Evolutionary conservation across 2,797 vertebrate genomes (phyloP), one percentile per base, ranked within the genome.

Genomic region (Fistularia commersonii): DNA sequence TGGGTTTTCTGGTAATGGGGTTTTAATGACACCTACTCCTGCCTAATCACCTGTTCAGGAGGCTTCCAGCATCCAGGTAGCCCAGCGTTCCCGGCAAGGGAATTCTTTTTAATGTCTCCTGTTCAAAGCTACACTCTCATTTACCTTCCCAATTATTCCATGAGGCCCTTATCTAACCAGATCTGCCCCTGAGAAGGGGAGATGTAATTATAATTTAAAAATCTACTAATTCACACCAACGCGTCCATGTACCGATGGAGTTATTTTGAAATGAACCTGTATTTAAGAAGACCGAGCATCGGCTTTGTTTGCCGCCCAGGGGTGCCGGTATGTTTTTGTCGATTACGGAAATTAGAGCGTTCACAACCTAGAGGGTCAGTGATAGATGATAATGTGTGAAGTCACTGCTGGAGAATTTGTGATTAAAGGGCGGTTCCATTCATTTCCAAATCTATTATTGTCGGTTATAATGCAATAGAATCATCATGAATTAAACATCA

Each of bases 1-100:
- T 76, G 50, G 59, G 54, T 66, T 70, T 71, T 75, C 66, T 51
- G 64, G 47, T 87, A 87, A 90, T 88, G 72, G 69, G 55, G 63
- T 88, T 89, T 87, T 87, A 88, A 88, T 89, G 83, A 85, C 74
- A 71, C 62, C 74, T 79, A 51, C 76, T 81, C 81, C 75, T 79
- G 80, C 67, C 82, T 84, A 83, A 88, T 87, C 76, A 76, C 77
- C 74, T 78, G 67, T 77, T 80, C 70, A 68, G 62, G 72, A 83
- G 72, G 72, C 67, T 77, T 81, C 66, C 62, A 75, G 65, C 55
- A 60, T 78, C 62, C 66, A 74, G 67, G 70, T 76, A 77, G 56
- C 70, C 44, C 66, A 46, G 72, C 45, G 61, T 67, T 72, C 64
- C 49, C 51, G 66, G 58, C 71, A 51, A 69, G 76, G 67, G 74